Evolutionary conservation across 2,797 vertebrate species (phyloP), one percentile per base, ranked within the genome.

Genomic region (Lacerta bilineata): DNA sequence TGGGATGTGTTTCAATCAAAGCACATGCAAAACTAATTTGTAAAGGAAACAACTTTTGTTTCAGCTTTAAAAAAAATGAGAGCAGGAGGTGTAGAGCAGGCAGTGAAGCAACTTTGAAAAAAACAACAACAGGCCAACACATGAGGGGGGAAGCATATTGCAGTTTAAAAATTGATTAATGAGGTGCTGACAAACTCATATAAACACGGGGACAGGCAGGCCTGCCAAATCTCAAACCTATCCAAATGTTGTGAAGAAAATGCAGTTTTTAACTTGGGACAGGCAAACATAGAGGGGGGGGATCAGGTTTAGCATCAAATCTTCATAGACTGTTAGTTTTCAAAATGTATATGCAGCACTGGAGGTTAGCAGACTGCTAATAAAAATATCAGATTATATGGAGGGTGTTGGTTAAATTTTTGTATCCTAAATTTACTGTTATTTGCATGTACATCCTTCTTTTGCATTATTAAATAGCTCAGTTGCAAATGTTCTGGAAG

Each of bases 201-300:
- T 91, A 96, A 96, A 94, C 90, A 93, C 90, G 89, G 92, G 94
- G 91, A 97, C 88, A 92, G 85, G 46, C 74, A 89, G 91, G 91
- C 89, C 94, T 95, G 95, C 95, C 96, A 96, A 96, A 94, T 93
- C 94, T 93, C 91, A 93, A 95, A 92, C 88, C 91, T 94, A 94
- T 94, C 94, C 93, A 93, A 96, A 96, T 94, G 95, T 93, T 97
- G 94, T 95, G 95, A 95, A 95, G 94, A 96, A 97, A 97, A 96
- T 92, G 92, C 87, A 94, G 93, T 94, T 96, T 95, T 89, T 94
- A 96, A 94, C 95, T 96, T 92, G 92, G 84, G 93, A 94, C 89
- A 96, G 92, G 94, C 93, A 96, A 96, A 96, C 93, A 94, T 0
- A 81, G 91, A 91, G 94, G 95, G 17, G 95, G 90, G 95, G 93